Percentiles rank a stretch among this genome's conserved stretches.
Evolutionary conservation across 2,888 invertebrate genomes (phyloP).

Genomic region (Coelinius sp.): DNA sequence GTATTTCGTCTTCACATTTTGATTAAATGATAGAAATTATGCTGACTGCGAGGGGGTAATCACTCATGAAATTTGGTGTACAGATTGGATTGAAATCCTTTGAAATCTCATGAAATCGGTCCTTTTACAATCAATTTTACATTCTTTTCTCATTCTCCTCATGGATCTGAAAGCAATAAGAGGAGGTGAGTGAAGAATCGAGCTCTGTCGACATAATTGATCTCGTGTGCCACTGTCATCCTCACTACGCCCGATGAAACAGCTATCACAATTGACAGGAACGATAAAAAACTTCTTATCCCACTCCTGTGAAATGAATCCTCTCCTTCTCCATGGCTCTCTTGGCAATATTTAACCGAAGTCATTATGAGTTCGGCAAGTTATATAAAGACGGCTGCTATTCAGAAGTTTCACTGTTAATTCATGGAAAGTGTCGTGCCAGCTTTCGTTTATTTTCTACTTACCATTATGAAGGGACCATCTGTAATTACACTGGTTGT

Average conservation of each 20-base stretch:
- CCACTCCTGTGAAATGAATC: conserved; percentile 44
- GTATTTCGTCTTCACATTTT: background rate
- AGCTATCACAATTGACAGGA: conserved; percentile 24
- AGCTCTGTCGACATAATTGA: conserved; percentile 20
- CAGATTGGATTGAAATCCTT: conserved; percentile 12
- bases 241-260: conserved; percentile 23
- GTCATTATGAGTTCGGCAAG: conserved; percentile 46
- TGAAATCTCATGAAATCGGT: background rate
- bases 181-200: background rate
- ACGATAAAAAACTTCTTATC: conserved; percentile 34
- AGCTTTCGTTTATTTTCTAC: conserved; percentile 31
- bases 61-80: too few species aligned
- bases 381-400: conserved; percentile 44
- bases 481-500: conserved; percentile 21
- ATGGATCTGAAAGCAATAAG: conserved; percentile 15
- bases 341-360: conserved; percentile 45
- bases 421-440: conserved; percentile 48
- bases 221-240: conserved; percentile 29
- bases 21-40: background rate
- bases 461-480: conserved; percentile 24
- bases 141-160: conserved; percentile 2
- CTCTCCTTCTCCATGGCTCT: conserved; percentile 20
- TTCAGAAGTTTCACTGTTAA: conserved; percentile 49
- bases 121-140: conserved; percentile 24
- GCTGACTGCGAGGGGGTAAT: too few species aligned